Evolutionary conservation across 2,113 vertebrate species (phyloP).

Genomic region (Machaerirhynchus nigripectus): DNA sequence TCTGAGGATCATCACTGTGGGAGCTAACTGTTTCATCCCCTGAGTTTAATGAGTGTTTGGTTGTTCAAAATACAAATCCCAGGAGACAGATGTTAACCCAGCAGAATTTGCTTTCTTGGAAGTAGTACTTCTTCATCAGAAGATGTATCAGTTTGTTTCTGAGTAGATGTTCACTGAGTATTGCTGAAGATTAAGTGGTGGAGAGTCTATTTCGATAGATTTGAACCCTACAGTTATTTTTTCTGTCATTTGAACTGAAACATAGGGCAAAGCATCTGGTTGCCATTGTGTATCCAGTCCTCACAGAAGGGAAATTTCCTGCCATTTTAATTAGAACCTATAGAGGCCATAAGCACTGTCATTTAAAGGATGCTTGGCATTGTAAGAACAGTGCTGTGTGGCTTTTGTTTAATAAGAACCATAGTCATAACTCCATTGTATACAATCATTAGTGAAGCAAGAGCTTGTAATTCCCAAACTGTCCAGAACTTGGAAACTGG

Average conservation of each 20-base stretch:
- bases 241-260: not conserved
- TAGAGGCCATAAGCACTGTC: not conserved
- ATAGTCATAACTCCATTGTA: too few relatives aligned
- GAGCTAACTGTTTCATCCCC: not conserved
- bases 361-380: not conserved
- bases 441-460: not conserved
- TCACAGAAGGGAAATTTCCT: not conserved
- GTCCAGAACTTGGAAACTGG: not conserved
- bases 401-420: not conserved
- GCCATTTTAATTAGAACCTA: not conserved
- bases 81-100: not conserved
- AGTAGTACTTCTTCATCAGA: too few relatives aligned
- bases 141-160: not conserved
- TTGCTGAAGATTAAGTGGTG: not conserved
- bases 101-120: not conserved
- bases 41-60: not conserved
- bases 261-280: not conserved
- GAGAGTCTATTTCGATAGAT: not conserved
- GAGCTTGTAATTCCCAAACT: not conserved
- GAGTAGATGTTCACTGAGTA: not conserved
- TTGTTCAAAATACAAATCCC: not conserved
- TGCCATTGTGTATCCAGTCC: not conserved
- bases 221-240: not conserved
- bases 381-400: not conserved
- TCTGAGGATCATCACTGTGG: not conserved